These are phyloP conservation scores for Chelmon rostratus DNA, from an alignment of 2,797 vertebrate species.

Conservation along the genomic window DNA sequence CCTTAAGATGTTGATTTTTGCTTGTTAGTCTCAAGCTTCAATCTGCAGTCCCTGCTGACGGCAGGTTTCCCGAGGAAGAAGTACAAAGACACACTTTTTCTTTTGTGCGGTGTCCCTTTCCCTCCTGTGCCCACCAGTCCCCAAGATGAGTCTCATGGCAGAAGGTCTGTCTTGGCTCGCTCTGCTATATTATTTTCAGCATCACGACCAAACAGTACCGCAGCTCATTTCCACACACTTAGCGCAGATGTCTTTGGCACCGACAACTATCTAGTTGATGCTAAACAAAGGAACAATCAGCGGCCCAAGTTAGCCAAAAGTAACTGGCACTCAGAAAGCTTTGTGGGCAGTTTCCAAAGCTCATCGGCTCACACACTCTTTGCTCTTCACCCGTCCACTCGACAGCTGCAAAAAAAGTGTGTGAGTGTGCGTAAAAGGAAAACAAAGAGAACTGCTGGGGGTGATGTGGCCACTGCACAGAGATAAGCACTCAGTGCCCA, in stretches of 20 bases:
- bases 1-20: neutral
- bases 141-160: slow-evolving; percentile 40
- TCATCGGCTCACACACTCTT: slow-evolving; percentile 1
- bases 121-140: slow-evolving; percentile 14
- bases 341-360: slow-evolving; percentile 21
- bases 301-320: slow-evolving; percentile 9
- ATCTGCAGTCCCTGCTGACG: neutral
- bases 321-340: slow-evolving; percentile 12
- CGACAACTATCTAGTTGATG: slow-evolving; percentile 20
- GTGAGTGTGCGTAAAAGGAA: neutral
- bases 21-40: neutral
- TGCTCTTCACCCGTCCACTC: slow-evolving; percentile 3
- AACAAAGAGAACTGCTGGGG: neutral
- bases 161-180: slow-evolving; percentile 48
- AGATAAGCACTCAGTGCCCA: slow-evolving; percentile 3
- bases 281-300: slow-evolving; percentile 27
- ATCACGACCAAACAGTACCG: slow-evolving; percentile 10
- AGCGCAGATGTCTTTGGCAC: slow-evolving; percentile 40
- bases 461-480: neutral
- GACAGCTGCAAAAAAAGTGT: neutral
- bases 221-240: slow-evolving; percentile 39
- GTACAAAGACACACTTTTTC: neutral
- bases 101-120: neutral
- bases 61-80: slow-evolving; percentile 15
- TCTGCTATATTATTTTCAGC: slow-evolving; percentile 42